A percentile compares a stretch with the other conserved stretches of the same genome.
phyloP scores from a whole-genome alignment of 1,140 invertebrate genomes.

The Drosophila orosa region DNA sequence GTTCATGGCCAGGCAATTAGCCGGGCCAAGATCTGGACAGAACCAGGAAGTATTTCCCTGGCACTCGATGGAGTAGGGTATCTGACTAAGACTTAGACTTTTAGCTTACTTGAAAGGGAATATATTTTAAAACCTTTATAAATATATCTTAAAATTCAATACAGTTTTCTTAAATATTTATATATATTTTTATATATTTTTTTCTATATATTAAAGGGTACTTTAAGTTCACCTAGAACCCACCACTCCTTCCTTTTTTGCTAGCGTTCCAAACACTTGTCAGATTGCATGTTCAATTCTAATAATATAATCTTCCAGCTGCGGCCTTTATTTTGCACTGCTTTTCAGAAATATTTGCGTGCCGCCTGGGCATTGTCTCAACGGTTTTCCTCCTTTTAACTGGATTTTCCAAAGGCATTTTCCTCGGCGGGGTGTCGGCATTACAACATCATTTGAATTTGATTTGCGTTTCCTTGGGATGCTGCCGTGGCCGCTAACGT shows the following conservation, averaged over 20 bases:
- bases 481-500: constrained; percentile 52
- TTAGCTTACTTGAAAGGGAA: neutral
- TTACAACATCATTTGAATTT: constrained; percentile 84
- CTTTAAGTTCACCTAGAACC: neutral
- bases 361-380: constrained; percentile 66
- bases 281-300: constrained; percentile 83
- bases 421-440: constrained; percentile 55
- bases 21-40: constrained; percentile 55
- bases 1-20: constrained; percentile 65
- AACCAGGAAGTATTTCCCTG: constrained; percentile 64
- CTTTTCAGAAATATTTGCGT: constrained; percentile 68
- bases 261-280: constrained; percentile 67
- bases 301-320: constrained; percentile 78
- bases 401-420: neutral
- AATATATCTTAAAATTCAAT: too few species aligned
- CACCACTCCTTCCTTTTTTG: neutral
- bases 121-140: neutral
- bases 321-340: constrained; percentile 47
- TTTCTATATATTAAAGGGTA: neutral
- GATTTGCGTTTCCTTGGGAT: constrained; percentile 80
- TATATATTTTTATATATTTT: neutral
- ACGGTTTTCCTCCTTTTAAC: constrained; percentile 9
- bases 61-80: constrained; percentile 13
- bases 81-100: neutral
- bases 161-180: neutral